These are phyloP conservation scores for Sebastes reedi DNA, from an alignment of 2,797 vertebrate species.

Conservation along the genomic window DNA sequence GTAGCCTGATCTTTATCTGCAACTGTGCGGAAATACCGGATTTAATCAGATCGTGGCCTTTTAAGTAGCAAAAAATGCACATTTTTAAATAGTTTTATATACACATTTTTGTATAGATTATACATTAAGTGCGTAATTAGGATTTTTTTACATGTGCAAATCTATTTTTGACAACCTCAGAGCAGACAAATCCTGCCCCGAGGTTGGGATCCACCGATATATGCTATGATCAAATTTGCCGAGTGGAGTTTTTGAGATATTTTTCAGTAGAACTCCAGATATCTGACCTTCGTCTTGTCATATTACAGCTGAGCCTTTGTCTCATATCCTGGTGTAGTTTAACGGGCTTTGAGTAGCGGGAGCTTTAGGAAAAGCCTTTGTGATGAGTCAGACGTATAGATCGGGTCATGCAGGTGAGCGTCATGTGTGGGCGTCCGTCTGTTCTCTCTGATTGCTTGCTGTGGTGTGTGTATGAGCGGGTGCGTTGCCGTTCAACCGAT, in stretches of 20 bases:
- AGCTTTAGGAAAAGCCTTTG: constrained; percentile 18
- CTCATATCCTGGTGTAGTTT: constrained; percentile 6
- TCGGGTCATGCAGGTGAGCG: constrained; percentile 9
- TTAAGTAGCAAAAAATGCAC: too few relatives aligned
- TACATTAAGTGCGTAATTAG: too few relatives aligned
- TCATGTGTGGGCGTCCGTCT: background rate
- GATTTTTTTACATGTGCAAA: too few relatives aligned
- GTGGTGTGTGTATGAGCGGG: background rate
- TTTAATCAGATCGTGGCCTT: too few relatives aligned
- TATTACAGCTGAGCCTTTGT: background rate
- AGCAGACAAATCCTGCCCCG: too few relatives aligned
- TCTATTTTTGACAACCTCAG: too few relatives aligned
- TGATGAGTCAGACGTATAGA: constrained; percentile 14
- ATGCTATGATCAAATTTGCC: background rate
- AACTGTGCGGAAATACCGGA: too few relatives aligned
- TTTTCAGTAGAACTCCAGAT: background rate
- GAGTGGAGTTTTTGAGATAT: background rate
- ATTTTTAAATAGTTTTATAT: too few relatives aligned
- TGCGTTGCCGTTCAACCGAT: background rate
- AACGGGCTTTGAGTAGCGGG: background rate
- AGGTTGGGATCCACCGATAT: too few relatives aligned
- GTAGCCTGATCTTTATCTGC: too few relatives aligned
- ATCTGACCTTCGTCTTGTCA: background rate
- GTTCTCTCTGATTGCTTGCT: background rate
- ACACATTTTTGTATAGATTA: too few relatives aligned